phyloP scores from a whole-genome alignment of 2,113 vertebrate species.

The Sebastes schlegelii region DNA sequence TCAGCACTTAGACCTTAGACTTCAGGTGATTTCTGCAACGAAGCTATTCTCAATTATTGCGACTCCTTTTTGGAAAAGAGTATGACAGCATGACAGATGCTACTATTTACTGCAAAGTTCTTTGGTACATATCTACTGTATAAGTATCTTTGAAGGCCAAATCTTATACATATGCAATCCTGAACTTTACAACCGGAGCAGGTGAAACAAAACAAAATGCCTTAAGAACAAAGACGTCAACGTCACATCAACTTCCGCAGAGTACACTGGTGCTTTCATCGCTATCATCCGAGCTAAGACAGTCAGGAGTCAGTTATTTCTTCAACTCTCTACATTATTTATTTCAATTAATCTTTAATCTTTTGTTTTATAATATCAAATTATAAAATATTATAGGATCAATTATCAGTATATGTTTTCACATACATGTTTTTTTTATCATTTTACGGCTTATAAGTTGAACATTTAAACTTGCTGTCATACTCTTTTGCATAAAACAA shows the following conservation, averaged over 20 bases:
- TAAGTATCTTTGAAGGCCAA: slow-evolving; percentile 58
- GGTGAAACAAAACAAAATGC: slow-evolving; percentile 74
- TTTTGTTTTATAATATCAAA: slow-evolving; percentile 7
- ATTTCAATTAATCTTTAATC: not conserved
- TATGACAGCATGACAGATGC: slow-evolving; percentile 74
- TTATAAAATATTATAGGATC: not conserved
- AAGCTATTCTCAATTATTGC: slow-evolving; percentile 33
- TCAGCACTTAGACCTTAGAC: slow-evolving; percentile 66
- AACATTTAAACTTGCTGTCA: slow-evolving; percentile 70
- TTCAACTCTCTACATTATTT: slow-evolving; percentile 13
- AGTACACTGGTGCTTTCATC: slow-evolving; percentile 75
- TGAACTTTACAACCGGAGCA: slow-evolving; percentile 68
- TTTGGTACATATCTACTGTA: slow-evolving; percentile 67
- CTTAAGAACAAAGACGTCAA: slow-evolving; percentile 77
- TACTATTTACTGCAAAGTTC: slow-evolving; percentile 48
- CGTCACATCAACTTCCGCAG: slow-evolving; percentile 67
- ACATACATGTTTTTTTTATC: not conserved
- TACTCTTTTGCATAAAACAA: slow-evolving; percentile 73
- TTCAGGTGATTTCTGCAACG: slow-evolving; percentile 73
- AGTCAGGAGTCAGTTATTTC: not conserved
- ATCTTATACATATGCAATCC: slow-evolving; percentile 80
- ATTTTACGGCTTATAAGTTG: slow-evolving; percentile 19
- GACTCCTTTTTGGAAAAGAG: slow-evolving; percentile 67
- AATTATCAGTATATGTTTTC: not conserved
- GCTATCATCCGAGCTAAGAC: slow-evolving; percentile 12